Conservation (phyloP, 2,888 invertebrate genomes). For the Callimorpha dominula region DNA sequence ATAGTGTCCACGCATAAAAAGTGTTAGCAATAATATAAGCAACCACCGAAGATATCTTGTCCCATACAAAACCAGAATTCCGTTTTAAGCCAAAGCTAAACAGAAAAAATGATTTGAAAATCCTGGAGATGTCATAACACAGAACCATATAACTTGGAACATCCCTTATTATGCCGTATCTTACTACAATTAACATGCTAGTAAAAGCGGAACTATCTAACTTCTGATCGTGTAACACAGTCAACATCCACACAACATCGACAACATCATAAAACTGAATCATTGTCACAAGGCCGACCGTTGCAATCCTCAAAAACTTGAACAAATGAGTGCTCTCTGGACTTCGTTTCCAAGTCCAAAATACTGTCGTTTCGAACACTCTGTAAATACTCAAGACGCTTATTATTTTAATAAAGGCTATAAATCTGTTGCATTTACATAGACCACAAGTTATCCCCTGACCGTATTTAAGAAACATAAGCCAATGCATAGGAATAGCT, state of each 20-base stretch:
- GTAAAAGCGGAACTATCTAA: slow-evolving; percentile 4
- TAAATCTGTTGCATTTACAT: slow-evolving; percentile 22
- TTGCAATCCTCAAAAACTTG: slow-evolving; percentile 49
- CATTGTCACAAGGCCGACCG: slow-evolving; percentile 50
- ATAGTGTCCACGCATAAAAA: slow-evolving; percentile 56
- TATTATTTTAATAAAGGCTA: slow-evolving; percentile 33
- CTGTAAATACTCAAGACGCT: slow-evolving; percentile 42
- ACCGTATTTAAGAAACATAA: slow-evolving; percentile 49
- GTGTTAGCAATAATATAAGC: slow-evolving; percentile 46
- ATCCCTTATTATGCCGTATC: slow-evolving; percentile 2
- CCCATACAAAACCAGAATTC: slow-evolving; percentile 33
- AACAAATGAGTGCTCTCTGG: slow-evolving; percentile 31
- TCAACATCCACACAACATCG: slow-evolving; percentile 41
- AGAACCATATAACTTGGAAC: slow-evolving; percentile 22
- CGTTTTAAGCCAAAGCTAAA: slow-evolving; percentile 46
- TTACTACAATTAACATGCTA: slow-evolving; percentile 10
- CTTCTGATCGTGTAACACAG: neutral
- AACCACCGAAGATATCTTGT: slow-evolving; percentile 47
- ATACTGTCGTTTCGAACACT: slow-evolving; percentile 48
- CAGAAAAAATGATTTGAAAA: slow-evolving; percentile 53
- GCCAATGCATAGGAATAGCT: slow-evolving; percentile 43
- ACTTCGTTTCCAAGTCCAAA: slow-evolving; percentile 37
- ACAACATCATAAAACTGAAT: slow-evolving; percentile 44
- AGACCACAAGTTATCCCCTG: slow-evolving; percentile 13
- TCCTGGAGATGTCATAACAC: slow-evolving; percentile 44